Base-by-base conservation (phyloP, 1,140 invertebrate species). In the Listronotus oregonensis region DNA sequence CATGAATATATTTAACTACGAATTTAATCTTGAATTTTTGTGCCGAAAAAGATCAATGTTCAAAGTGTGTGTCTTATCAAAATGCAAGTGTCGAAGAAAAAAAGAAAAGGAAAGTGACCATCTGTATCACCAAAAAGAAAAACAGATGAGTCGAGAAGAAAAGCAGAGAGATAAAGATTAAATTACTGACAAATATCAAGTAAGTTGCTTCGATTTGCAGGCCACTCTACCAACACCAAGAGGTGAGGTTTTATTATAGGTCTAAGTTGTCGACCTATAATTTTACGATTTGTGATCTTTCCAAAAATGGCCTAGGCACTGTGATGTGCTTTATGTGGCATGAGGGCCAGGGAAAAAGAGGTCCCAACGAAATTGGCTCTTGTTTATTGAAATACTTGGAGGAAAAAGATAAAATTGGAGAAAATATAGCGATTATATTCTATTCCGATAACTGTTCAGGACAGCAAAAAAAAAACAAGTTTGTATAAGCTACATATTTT, bases 391-490 rank as follows among this genome's bases (percentile, higher is more conserved):
- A 55, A 39, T 64, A 56, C 17, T 39, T 62, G 34, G 42, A 43
- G 12, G 14, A n/a, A 43, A 12, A 6, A 43, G 6, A 4, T 5
- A 6, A n/a, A 5, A 12, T 7, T 15, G 42, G 14, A 6, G 42
- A 43, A n/a, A 12, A 43, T 5, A 12, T 7, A 43, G 42, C 6
- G 12, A 56, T 66, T 37, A 44, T 66, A 34, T 66, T 66, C 17
- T 66, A 69, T 34, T 76, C 77, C 1, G 77, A 80, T 49, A 81
- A 80, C 68, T 81, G 78, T 66, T 51, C 49, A 10, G 79, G 77
- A 0, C 79, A 81, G 70, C 76, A n/a, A n/a, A n/a, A 81, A 58
- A 79, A 81, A 70, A 81, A 80, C 65, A 76, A 77, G 64, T 78
- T 59, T 52, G 69, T 80, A 10, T n/a, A n/a, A n/a, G n/a, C n/a